Base-by-base conservation (phyloP, 2,797 vertebrate genomes). In the Microchirus variegatus region DNA sequence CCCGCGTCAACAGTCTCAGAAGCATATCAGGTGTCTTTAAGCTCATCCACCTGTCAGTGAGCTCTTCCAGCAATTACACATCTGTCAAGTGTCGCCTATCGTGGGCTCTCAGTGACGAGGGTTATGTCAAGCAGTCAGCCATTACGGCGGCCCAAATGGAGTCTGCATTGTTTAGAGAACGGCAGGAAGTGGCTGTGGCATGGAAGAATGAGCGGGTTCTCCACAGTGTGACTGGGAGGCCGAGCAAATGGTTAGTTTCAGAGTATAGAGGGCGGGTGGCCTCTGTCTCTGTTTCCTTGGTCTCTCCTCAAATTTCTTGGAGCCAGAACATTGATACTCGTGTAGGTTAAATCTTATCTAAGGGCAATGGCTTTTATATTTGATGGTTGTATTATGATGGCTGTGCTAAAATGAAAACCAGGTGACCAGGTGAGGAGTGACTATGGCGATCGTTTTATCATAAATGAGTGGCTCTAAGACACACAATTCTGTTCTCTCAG, bases 61-160 rank as follows among this genome's bases (percentile, higher is more conserved):
- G 78, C 85, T 89, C 89, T 89, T 87, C 75, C 79, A 86, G 90
- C 92, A 93, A 93, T 94, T 93, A 93, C 90, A 89, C 87, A 90
- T 92, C 90, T 92, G 91, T 93, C 92, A 93, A 90, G 88, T 92
- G 92, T 92, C 92, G 92, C 89, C 90, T 85, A 83, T 84, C 90
- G 87, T 78, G 53, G 53, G 86, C 87, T 81, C 85, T 87, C 82
- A 73, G 88, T 87, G 88, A 89, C 87, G 88, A 84, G 91, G 90
- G 88, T 90, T 92, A 91, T 90, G 92, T 93, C 89, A 85, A 89
- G 88, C 90, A 92, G 89, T 93, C 86, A 92, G 91, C 89, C 91
- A 91, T 93, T 91, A 89, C 86, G 53, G 45, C 73, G 56, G 78
- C 79, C 88, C 87, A 87, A 91, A 91, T 90, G 88, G 89, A 90